A percentile compares a stretch with the other conserved stretches of the same genome.
Evolutionary conservation across 2,113 vertebrate species (phyloP).

Genomic region (Bubo blakistoni): DNA sequence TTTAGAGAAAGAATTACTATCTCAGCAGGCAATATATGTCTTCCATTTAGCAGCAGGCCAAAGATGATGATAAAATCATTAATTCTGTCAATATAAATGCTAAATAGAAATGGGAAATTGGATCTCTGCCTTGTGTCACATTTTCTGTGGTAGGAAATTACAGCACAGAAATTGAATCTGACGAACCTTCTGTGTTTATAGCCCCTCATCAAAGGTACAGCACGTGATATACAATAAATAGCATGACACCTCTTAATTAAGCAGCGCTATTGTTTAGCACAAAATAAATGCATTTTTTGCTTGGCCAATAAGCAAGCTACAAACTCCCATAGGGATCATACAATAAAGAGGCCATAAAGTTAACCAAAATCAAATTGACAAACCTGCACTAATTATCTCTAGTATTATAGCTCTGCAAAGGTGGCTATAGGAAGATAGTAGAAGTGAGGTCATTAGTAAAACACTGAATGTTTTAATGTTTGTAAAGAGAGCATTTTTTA

Average conservation of each 20-base stretch:
- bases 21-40: constrained; percentile 23
- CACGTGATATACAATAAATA: constrained; percentile 61
- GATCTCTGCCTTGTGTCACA: constrained; percentile 68
- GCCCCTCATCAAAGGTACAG: constrained; percentile 60
- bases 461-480: constrained; percentile 25
- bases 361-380: constrained; percentile 70
- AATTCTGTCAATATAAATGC: constrained; percentile 82
- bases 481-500: constrained; percentile 17
- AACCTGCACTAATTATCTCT: constrained; percentile 67
- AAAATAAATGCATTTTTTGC: constrained; percentile 45
- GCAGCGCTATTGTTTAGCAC: constrained; percentile 58
- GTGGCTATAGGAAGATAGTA: constrained; percentile 47
- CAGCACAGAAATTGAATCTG: constrained; percentile 70
- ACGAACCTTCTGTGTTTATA: constrained; percentile 60
- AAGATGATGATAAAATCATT: constrained; percentile 77
- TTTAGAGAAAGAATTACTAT: constrained; percentile 21
- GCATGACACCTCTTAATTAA: constrained; percentile 76
- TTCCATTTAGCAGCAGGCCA: constrained; percentile 65
- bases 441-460: constrained; percentile 46
- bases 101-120: constrained; percentile 78
- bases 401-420: constrained; percentile 42
- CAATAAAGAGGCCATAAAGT: constrained; percentile 61
- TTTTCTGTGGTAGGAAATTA: constrained; percentile 75
- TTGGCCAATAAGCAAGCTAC: constrained; percentile 1
- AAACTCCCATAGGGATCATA: constrained; percentile 42